Evolutionary conservation across 2,888 invertebrate species (phyloP).

Genomic region (Teleiodes luculella): DNA sequence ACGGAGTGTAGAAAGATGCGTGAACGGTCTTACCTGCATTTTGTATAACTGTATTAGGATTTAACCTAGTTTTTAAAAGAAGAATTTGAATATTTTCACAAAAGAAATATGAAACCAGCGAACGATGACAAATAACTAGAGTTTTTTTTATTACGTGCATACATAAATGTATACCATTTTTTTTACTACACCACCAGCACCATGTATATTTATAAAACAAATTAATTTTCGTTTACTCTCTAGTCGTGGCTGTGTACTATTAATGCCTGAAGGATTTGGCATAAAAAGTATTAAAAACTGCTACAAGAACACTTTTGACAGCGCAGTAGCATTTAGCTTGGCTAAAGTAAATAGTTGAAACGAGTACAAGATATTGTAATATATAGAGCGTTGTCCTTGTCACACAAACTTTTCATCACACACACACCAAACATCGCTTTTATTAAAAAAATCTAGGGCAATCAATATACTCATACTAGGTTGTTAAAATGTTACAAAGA

Average conservation of each 20-base stretch:
- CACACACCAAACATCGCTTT: no score
- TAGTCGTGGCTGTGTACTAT: background rate
- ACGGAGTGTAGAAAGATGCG: background rate
- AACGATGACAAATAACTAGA: conserved; percentile 4
- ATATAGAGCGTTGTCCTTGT: background rate
- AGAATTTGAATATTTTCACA: conserved; percentile 9
- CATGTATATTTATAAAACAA: background rate
- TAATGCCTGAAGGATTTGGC: no score
- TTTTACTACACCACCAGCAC: background rate
- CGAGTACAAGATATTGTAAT: no score
- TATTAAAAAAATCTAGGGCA: no score
- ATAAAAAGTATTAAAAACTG: background rate
- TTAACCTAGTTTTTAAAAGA: conserved; percentile 14
- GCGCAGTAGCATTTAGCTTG: no score
- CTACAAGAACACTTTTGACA: background rate
- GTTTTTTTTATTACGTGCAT: no score
- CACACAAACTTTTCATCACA: background rate
- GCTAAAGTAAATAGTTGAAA: background rate
- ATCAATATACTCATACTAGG: background rate
- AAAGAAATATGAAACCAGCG: conserved; percentile 37
- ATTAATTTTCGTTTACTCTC: background rate
- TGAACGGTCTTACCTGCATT: conserved; percentile 47
- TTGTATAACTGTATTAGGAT: conserved; percentile 19
- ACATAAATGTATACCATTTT: background rate
- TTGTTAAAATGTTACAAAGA: background rate